Percentiles rank a stretch among this genome's conserved stretches.
phyloP scores from a whole-genome alignment of 2,888 invertebrate genomes.

The Creontiades dilutus region DNA sequence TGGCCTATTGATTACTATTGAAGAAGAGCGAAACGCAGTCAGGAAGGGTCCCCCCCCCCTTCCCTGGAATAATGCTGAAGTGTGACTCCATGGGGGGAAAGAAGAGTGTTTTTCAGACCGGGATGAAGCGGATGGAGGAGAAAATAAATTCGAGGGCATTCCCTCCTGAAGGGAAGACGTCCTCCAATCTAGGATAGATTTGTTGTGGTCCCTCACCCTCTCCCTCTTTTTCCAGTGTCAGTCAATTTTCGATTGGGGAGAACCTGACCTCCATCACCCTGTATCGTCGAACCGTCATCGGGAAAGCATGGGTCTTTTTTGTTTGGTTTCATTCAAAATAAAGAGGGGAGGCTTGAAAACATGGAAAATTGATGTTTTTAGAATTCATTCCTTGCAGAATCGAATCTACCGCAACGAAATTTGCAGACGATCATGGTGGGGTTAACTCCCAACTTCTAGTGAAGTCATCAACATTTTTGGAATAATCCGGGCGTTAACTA shows the following conservation, averaged over 20 bases:
- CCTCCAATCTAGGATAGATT: constrained; percentile 69
- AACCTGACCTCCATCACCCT: constrained; percentile 49
- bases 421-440: no score
- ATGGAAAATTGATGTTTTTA: no score
- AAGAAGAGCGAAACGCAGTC: not conserved
- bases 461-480: no score
- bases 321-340: constrained; percentile 56
- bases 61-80: constrained; percentile 59
- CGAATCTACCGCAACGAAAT: no score
- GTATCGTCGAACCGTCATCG: constrained; percentile 17
- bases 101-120: constrained; percentile 44
- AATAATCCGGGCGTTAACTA: no score
- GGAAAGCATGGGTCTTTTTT: constrained; percentile 31
- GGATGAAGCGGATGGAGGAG: constrained; percentile 46
- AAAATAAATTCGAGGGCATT: constrained; percentile 70
- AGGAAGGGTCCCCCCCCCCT: constrained; percentile 24
- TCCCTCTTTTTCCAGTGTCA: constrained; percentile 13
- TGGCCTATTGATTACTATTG: constrained; percentile 71
- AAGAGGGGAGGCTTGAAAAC: not conserved
- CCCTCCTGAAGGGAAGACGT: constrained; percentile 34
- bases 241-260: constrained; percentile 54
- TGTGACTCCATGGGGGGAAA: constrained; percentile 19
- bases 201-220: constrained; percentile 55
- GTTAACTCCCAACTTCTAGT: no score
- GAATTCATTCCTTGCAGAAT: no score